Conservation (phyloP, 2,113 vertebrate genomes). For the Limnothrissa miodon region DNA sequence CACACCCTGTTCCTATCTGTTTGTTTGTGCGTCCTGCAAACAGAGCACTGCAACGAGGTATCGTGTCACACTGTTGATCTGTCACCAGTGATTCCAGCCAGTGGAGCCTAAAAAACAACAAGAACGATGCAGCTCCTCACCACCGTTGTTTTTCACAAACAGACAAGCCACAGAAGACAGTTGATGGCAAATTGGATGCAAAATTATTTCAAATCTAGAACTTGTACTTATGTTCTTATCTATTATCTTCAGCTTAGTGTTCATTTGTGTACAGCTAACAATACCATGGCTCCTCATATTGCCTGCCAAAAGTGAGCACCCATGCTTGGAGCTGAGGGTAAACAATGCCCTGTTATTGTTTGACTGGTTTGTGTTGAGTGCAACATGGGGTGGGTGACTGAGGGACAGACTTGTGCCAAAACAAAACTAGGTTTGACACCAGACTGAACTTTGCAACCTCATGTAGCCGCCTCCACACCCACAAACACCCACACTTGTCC, state of each 20-base stretch:
- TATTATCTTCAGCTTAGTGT: conserved; percentile 50
- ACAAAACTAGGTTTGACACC: conserved; percentile 33
- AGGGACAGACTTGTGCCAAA: conserved; percentile 40
- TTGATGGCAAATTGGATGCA: neutral
- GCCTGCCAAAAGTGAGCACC: conserved; percentile 14
- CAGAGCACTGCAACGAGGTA: conserved; percentile 37
- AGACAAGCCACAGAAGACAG: neutral
- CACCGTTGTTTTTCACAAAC: conserved; percentile 1
- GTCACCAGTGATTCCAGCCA: neutral
- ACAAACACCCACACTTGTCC: conserved; percentile 30
- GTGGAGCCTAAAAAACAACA: neutral
- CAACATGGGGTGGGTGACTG: conserved; percentile 30
- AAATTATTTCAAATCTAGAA: neutral
- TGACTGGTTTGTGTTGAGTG: conserved; percentile 29
- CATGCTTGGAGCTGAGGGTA: neutral
- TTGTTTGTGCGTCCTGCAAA: conserved; percentile 48
- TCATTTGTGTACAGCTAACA: conserved; percentile 41
- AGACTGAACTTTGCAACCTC: conserved; percentile 43
- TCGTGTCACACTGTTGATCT: neutral
- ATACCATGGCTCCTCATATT: conserved; percentile 14
- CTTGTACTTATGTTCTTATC: neutral
- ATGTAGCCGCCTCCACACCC: conserved; percentile 27
- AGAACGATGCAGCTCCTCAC: conserved; percentile 20
- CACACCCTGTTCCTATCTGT: conserved; percentile 57
- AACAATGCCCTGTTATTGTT: conserved; percentile 31